These are phyloP conservation scores for Ophioninae sp. DNA, from an alignment of 2,888 invertebrate species.

Conservation along the genomic window DNA sequence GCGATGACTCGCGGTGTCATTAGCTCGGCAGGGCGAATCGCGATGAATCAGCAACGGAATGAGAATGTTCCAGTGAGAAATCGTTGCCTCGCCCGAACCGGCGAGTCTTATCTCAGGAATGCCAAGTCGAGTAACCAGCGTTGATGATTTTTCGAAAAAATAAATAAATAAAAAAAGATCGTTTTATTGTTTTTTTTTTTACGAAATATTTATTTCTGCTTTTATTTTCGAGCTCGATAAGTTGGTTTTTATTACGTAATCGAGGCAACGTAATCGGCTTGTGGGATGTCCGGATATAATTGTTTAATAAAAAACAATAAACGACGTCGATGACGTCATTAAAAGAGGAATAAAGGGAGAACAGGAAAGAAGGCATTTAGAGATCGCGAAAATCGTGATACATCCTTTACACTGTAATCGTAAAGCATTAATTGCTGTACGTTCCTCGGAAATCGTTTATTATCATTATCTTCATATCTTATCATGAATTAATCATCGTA, in stretches of 20 bases:
- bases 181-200: background rate
- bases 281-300: conserved; percentile 16
- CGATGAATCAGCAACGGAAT: conserved; percentile 49
- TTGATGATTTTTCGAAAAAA: conserved; percentile 28
- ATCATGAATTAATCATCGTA: background rate
- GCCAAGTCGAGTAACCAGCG: conserved; percentile 34
- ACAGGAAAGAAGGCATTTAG: background rate
- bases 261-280: conserved; percentile 47
- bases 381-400: background rate
- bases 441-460: background rate
- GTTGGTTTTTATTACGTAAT: conserved; percentile 11
- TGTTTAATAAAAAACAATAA: conserved; percentile 33
- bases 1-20: too few species aligned
- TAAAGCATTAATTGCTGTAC: background rate
- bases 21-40: conserved; percentile 1
- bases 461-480: background rate
- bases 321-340: background rate
- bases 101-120: conserved; percentile 53
- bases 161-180: conserved; percentile 9
- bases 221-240: conserved; percentile 8
- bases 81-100: conserved; percentile 23
- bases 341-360: background rate
- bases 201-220: background rate
- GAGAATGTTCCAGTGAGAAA: conserved; percentile 35
- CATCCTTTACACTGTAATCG: background rate